These are phyloP conservation scores for Enteromius radiatus DNA, from an alignment of 2,797 vertebrate genomes.

Conservation along the genomic window DNA sequence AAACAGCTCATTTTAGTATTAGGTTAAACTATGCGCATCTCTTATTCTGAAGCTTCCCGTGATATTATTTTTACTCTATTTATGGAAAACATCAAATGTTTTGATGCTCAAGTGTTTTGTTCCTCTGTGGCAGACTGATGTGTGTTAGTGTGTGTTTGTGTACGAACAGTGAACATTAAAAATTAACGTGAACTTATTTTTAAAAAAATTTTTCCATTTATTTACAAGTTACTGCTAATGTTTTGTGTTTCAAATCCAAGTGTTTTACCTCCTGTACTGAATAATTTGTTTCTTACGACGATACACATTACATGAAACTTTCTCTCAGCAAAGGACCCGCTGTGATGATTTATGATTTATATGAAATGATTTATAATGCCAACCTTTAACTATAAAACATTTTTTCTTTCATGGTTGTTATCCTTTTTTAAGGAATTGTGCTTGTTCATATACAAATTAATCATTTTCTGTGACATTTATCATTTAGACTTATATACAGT, in stretches of 20 bases:
- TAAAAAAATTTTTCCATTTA: background rate
- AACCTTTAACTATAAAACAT: slow-evolving; percentile 28
- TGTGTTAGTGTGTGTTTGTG: background rate
- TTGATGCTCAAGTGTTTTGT: background rate
- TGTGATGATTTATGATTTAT: slow-evolving; percentile 32
- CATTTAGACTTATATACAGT: background rate
- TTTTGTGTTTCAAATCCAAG: slow-evolving; percentile 16
- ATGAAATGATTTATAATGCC: slow-evolving; percentile 28
- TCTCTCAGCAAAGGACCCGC: slow-evolving; percentile 10
- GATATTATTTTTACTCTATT: background rate
- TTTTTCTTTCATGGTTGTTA: slow-evolving; percentile 17
- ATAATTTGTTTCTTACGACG: background rate
- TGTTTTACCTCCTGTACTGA: background rate
- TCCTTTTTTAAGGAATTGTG: background rate
- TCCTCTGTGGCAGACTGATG: background rate
- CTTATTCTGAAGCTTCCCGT: background rate
- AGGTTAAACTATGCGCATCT: background rate
- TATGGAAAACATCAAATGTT: background rate
- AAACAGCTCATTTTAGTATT: background rate
- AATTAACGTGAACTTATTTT: background rate
- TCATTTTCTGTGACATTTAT: slow-evolving; percentile 29
- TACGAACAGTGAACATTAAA: background rate
- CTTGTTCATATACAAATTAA: slow-evolving; percentile 1
- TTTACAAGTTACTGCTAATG: background rate
- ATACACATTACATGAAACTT: slow-evolving; percentile 18